Evolutionary conservation across 2,888 invertebrate species (phyloP).

Genomic region (Thymelicus lineola): DNA sequence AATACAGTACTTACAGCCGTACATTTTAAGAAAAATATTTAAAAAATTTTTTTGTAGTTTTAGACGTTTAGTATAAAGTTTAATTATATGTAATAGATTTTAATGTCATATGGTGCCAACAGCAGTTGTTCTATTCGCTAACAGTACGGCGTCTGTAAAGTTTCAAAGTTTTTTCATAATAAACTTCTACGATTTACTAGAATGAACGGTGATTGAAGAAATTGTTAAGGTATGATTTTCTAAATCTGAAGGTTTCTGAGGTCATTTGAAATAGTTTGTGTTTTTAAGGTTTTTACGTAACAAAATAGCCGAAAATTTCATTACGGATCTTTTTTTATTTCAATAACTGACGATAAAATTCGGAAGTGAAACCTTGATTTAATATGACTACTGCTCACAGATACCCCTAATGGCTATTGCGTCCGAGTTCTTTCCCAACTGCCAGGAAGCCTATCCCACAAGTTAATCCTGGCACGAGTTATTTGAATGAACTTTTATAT

Average conservation of each 20-base stretch:
- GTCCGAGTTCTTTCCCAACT: too few relatives aligned
- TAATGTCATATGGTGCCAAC: neutral
- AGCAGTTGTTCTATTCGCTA: conserved; percentile 6
- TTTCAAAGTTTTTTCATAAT: conserved; percentile 3
- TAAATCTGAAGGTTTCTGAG: neutral
- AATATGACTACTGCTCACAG: too few relatives aligned
- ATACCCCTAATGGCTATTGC: too few relatives aligned
- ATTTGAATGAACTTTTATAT: too few relatives aligned
- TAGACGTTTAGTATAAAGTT: neutral
- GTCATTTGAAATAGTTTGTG: neutral
- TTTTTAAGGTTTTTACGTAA: too few relatives aligned
- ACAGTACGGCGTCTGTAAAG: neutral
- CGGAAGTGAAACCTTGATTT: too few relatives aligned
- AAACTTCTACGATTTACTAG: conserved; percentile 3
- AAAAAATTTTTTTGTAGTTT: neutral
- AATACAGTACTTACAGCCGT: neutral
- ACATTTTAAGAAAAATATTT: neutral
- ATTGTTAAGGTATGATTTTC: neutral
- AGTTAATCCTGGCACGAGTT: too few relatives aligned
- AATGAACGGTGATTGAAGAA: neutral
- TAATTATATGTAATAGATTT: conserved; percentile 6
- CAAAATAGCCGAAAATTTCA: too few relatives aligned
- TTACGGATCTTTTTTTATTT: too few relatives aligned
- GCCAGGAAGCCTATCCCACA: too few relatives aligned
- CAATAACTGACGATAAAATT: too few relatives aligned